Conservation (phyloP, 2,113 vertebrate genomes). For the Haemorhous mexicanus region DNA sequence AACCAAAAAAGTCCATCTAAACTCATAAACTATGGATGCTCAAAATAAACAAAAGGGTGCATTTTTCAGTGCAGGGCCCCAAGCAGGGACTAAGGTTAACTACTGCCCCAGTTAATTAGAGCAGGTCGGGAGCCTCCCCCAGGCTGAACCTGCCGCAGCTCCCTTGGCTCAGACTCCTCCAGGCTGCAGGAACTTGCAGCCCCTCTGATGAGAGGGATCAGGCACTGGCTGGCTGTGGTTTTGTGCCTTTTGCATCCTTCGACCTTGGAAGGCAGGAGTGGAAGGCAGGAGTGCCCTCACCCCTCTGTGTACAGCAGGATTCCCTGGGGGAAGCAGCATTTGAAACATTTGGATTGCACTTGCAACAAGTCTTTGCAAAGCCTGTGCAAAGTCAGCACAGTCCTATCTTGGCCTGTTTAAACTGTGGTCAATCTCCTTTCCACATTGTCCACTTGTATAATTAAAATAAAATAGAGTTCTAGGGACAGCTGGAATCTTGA, state of each 20-base stretch:
- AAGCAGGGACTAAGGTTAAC: background rate
- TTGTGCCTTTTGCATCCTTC: background rate
- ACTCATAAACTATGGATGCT: background rate
- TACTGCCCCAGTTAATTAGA: background rate
- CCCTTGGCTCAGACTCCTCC: background rate
- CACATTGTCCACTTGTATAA: background rate
- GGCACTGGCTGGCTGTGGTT: background rate
- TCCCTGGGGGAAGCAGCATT: background rate
- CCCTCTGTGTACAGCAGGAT: background rate
- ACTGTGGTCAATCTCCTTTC: background rate
- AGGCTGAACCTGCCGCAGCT: background rate
- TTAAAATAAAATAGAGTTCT: background rate
- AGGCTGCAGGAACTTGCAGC: background rate
- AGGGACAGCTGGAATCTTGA: background rate
- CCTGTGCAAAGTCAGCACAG: background rate
- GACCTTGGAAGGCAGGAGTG: background rate
- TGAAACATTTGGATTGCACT: background rate
- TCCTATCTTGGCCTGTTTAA: background rate
- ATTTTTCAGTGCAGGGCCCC: background rate
- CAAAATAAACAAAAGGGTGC: background rate
- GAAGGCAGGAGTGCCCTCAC: accelerated
- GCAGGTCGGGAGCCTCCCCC: background rate
- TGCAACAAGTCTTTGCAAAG: background rate
- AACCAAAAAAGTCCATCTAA: background rate
- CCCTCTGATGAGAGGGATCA: background rate